Conservation (phyloP, 2,888 invertebrate species). For the Trissolcus brochymenae region DNA sequence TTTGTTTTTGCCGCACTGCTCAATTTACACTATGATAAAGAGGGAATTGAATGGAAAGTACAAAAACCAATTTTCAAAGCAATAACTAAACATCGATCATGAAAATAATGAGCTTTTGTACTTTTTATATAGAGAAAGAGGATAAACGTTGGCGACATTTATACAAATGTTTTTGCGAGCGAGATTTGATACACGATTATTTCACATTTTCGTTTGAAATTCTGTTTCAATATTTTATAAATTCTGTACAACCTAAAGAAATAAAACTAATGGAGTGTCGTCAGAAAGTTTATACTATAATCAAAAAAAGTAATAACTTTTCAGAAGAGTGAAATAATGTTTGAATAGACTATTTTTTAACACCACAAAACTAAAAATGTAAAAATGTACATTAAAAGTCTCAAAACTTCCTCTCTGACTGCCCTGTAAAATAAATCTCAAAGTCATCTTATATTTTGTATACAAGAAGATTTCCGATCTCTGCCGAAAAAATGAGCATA, state of each 20-base stretch:
- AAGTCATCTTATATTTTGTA: constrained; percentile 3
- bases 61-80: constrained; percentile 45
- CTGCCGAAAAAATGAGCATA: not conserved
- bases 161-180: constrained; percentile 12
- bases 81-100: not conserved
- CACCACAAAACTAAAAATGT: constrained; percentile 14
- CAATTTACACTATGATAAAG: constrained; percentile 19
- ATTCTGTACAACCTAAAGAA: no score
- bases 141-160: constrained; percentile 27
- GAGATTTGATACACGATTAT: no score
- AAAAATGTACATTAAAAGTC: constrained; percentile 39
- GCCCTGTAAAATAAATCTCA: constrained; percentile 37
- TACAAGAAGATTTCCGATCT: no score
- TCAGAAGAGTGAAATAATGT: not conserved
- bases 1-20: constrained; percentile 21
- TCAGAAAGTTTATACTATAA: constrained; percentile 6
- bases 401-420: not conserved
- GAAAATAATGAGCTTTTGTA: constrained; percentile 26
- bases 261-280: constrained; percentile 28
- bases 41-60: constrained; percentile 39
- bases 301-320: no score
- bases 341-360: constrained; percentile 25
- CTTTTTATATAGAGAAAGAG: constrained; percentile 5
- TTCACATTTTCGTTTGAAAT: not conserved
- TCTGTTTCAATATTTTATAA: not conserved